phyloP scores from a whole-genome alignment of 2,888 invertebrate species.

The Arctia plantaginis region DNA sequence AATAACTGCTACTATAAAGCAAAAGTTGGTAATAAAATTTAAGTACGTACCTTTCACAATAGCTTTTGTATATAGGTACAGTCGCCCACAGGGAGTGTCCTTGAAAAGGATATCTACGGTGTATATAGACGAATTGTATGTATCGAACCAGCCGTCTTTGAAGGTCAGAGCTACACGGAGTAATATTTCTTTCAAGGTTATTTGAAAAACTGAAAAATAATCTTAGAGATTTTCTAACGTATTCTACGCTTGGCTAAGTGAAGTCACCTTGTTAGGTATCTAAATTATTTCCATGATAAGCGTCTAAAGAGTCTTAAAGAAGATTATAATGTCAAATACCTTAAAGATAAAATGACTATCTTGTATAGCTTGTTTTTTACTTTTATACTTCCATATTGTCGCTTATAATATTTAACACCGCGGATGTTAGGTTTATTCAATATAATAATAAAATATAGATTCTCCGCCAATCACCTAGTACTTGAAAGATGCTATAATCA shows the following conservation, averaged over 20 bases:
- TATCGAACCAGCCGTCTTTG: slow-evolving; percentile 72
- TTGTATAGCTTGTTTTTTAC: background rate
- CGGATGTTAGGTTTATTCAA: too few relatives aligned
- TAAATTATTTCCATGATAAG: slow-evolving; percentile 50
- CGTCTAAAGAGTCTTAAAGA: slow-evolving; percentile 41
- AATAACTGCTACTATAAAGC: slow-evolving; percentile 40
- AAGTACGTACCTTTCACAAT: slow-evolving; percentile 37
- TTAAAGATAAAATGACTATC: slow-evolving; percentile 53
- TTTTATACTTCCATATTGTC: background rate
- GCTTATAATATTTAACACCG: background rate
- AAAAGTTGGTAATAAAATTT: slow-evolving; percentile 46
- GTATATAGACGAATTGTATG: slow-evolving; percentile 61
- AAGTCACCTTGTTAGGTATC: slow-evolving; percentile 38
- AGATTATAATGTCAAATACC: slow-evolving; percentile 41
- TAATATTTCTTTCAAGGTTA: slow-evolving; percentile 52
- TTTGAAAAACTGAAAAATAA: slow-evolving; percentile 38
- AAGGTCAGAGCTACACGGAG: slow-evolving; percentile 63
- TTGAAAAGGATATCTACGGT: slow-evolving; percentile 69
- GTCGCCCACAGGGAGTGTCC: slow-evolving; percentile 65
- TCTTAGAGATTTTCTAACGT: slow-evolving; percentile 3
- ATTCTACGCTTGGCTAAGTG: background rate
- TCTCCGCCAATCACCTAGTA: too few relatives aligned
- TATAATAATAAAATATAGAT: too few relatives aligned
- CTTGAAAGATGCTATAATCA: too few relatives aligned
- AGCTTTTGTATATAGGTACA: slow-evolving; percentile 37